phyloP scores from a whole-genome alignment of 2,888 invertebrate genomes.

The Plemyria rubiginata region DNA sequence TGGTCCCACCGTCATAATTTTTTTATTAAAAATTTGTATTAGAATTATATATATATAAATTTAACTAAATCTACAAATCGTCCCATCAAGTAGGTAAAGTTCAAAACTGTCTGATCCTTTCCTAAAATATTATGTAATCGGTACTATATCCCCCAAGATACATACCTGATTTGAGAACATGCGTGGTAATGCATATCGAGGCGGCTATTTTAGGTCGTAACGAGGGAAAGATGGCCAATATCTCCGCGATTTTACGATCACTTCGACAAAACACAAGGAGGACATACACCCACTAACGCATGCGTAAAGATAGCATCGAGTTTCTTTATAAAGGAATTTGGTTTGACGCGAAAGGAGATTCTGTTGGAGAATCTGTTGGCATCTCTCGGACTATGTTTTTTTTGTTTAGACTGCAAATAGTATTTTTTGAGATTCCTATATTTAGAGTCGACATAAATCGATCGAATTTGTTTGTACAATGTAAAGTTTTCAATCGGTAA shows the following conservation, averaged over 20 bases:
- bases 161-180: constrained; percentile 22
- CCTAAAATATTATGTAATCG: constrained; percentile 7
- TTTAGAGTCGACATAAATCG: no score
- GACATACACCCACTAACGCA: constrained; percentile 40
- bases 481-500: not conserved
- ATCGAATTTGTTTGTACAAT: not conserved
- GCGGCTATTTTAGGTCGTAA: constrained; percentile 35
- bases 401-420: not conserved
- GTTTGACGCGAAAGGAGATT: constrained; percentile 9
- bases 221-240: constrained; percentile 39
- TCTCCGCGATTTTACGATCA: constrained; percentile 44
- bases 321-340: constrained; percentile 18
- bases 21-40: no score
- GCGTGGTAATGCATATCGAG: constrained; percentile 34
- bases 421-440: no score
- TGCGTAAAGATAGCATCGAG: constrained; percentile 7
- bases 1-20: no score
- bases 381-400: not conserved
- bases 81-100: no score
- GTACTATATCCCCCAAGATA: not conserved
- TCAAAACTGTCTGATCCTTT: not conserved
- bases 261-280: constrained; percentile 32
- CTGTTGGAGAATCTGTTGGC: not conserved
- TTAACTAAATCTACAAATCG: no score
- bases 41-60: no score